A percentile compares a stretch with the other conserved stretches of the same genome.
phyloP scores from a whole-genome alignment of 2,113 vertebrate genomes.

The Pantherophis guttatus region DNA sequence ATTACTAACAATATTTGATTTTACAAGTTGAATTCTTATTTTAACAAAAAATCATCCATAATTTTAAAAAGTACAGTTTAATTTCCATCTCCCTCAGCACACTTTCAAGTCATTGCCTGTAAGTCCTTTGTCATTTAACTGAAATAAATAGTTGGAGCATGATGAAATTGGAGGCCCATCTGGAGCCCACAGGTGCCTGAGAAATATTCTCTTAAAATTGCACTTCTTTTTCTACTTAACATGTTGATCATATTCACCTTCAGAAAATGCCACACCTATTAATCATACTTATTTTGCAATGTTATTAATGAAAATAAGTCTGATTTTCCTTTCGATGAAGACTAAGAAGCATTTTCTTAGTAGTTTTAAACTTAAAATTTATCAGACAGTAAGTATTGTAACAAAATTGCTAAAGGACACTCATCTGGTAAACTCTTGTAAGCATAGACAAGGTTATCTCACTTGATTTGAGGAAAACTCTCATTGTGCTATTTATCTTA shows the following conservation, averaged over 20 bases:
- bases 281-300: background rate
- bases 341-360: background rate
- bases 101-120: background rate
- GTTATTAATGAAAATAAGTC: conserved; percentile 17
- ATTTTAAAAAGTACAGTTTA: background rate
- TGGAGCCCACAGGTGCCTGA: background rate
- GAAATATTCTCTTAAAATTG: background rate
- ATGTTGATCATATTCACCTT: conserved; percentile 5
- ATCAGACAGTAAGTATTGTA: conserved; percentile 2
- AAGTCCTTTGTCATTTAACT: background rate
- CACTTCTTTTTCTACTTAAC: background rate
- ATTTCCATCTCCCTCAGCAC: background rate
- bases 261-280: background rate
- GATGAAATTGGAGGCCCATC: background rate
- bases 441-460: background rate
- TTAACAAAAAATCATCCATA: background rate
- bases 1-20: background rate
- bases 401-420: background rate
- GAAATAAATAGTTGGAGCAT: background rate
- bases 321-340: conserved; percentile 6
- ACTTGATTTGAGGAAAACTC: background rate
- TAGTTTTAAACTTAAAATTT: background rate
- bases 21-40: background rate
- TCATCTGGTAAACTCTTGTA: background rate
- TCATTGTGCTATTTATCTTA: background rate